Evolutionary conservation across 2,797 vertebrate genomes (phyloP).

Genomic region (Oreortyx pictus): DNA sequence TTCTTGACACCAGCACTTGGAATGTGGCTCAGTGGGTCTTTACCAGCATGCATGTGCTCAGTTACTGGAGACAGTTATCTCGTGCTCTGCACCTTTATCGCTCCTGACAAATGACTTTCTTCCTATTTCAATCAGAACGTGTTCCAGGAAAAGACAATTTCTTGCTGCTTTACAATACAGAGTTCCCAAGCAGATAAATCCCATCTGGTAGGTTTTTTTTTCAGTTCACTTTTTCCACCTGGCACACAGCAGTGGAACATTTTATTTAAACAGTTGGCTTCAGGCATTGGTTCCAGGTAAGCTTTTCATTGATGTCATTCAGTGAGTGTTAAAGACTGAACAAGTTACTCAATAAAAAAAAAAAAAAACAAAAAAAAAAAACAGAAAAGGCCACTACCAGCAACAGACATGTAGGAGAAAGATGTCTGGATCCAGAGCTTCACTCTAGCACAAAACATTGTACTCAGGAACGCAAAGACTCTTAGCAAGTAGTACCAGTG

Average conservation of each 20-base stretch:
- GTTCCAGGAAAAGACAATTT: not conserved
- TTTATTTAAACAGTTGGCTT: not conserved
- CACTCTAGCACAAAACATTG: not conserved
- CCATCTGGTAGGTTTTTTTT: not conserved
- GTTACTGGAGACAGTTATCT: not conserved
- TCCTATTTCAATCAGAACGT: not conserved
- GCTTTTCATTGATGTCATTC: not conserved
- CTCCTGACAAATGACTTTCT: not conserved
- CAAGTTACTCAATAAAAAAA: not conserved
- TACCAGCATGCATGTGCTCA: accelerated
- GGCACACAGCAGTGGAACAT: accelerated
- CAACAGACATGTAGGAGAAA: not conserved
- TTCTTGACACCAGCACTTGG: not conserved
- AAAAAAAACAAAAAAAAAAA: not conserved
- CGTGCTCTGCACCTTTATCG: not conserved
- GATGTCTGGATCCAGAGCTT: not conserved
- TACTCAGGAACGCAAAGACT: not conserved
- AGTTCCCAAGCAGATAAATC: not conserved
- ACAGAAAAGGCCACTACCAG: not conserved
- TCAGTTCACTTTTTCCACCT: not conserved
- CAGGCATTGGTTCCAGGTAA: not conserved
- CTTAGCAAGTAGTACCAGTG: not conserved
- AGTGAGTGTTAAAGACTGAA: not conserved
- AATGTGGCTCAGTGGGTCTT: not conserved
- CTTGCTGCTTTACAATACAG: not conserved